Evolutionary conservation across 2,888 invertebrate genomes (phyloP).

Genomic region (Ashinkailepas kermadecensis): DNA sequence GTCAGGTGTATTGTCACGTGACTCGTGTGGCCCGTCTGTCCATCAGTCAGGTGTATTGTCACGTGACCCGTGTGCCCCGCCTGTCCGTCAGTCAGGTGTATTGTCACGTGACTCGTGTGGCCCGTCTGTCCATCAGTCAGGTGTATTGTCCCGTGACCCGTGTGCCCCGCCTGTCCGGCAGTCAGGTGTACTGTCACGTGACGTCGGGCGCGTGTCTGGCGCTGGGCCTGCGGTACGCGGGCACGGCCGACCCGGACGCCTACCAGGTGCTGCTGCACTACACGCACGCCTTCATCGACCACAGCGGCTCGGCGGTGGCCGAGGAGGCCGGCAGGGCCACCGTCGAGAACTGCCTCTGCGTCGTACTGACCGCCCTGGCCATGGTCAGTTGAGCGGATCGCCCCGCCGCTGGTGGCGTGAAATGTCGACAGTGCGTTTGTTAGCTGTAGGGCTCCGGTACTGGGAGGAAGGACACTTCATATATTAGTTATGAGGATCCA

Average conservation of each 20-base stretch:
- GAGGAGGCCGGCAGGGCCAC: slow-evolving; percentile 85
- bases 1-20: too few relatives aligned
- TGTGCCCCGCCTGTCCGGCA: not conserved
- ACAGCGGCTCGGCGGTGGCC: slow-evolving; percentile 50
- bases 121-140: not conserved
- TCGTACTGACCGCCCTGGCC: slow-evolving; percentile 68
- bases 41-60: too few relatives aligned
- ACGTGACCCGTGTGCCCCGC: not conserved
- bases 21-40: too few relatives aligned
- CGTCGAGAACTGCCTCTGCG: slow-evolving; percentile 78
- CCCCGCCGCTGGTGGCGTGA: not conserved
- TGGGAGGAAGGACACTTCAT: too few relatives aligned
- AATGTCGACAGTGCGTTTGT: not conserved
- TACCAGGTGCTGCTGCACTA: slow-evolving; percentile 68
- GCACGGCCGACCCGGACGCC: slow-evolving; percentile 75
- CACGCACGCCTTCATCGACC: slow-evolving; percentile 58
- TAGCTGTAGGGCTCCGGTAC: too few relatives aligned
- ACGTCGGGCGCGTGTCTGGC: slow-evolving; percentile 91
- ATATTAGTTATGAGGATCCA: too few relatives aligned
- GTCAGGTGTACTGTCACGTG: slow-evolving; percentile 92
- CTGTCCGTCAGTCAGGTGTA: not conserved
- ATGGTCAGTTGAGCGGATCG: slow-evolving; percentile 51
- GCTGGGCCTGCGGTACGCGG: slow-evolving; percentile 86
- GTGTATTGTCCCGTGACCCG: not conserved
- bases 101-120: not conserved